Base-by-base conservation (phyloP, 2,113 vertebrate genomes). In the Carettochelys insculpta region DNA sequence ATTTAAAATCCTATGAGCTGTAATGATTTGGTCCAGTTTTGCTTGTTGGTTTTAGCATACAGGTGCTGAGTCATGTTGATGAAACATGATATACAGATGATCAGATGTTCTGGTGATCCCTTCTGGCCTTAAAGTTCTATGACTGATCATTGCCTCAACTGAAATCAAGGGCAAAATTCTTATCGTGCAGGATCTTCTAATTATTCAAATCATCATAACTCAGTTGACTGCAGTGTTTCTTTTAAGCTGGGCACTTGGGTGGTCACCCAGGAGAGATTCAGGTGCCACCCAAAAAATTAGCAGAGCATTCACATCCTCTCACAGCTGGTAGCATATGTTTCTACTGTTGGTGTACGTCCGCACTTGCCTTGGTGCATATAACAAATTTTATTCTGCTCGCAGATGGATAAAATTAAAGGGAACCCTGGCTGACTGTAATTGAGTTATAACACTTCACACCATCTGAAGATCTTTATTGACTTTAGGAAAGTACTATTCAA, bases 351-450 rank as follows among this genome's bases (percentile, higher is more conserved):
- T n/a, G n/a, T n/a, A n/a, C n/a, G n/a, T n/a, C n/a, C n/a, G n/a
- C n/a, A n/a, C n/a, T n/a, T n/a, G n/a, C n/a, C n/a, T n/a, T n/a
- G n/a, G n/a, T n/a, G n/a, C n/a, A n/a, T n/a, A n/a, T n/a, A n/a
- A n/a, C n/a, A n/a, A n/a, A n/a, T n/a, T n/a, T n/a, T n/a, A n/a
- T n/a, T n/a, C n/a, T n/a, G n/a, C n/a, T n/a, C n/a, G n/a, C n/a
- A n/a, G n/a, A n/a, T n/a, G n/a, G n/a, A n/a, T n/a, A n/a, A n/a
- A n/a, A n/a, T n/a, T n/a, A n/a, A n/a, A n/a, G n/a, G n/a, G n/a
- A n/a, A n/a, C n/a, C n/a, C n/a, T n/a, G n/a, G n/a, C 5, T 50
- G 11, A 50, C 14, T n/a, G 27, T 47, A 83, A 29, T 0, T 51
- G 47, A 80, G 14, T 65, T 90, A 20, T 68, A 68, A 17, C n/a